phyloP scores from a whole-genome alignment of 2,888 invertebrate genomes.

The Acanthococcus lagerstroemiae region DNA sequence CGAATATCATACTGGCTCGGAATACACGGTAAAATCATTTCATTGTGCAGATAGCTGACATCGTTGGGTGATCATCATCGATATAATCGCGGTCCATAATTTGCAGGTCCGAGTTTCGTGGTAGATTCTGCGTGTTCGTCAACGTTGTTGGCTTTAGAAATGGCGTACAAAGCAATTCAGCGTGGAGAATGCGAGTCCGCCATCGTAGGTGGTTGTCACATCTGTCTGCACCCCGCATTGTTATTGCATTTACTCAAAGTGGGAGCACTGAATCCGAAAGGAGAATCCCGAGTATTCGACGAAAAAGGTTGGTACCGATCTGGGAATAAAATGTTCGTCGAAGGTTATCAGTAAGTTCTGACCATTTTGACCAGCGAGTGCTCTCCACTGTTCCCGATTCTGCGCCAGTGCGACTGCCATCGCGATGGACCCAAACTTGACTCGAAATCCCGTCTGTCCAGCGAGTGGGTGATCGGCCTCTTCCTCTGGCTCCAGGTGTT shows the following conservation, averaged over 20 bases:
- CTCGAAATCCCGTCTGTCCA: too few species aligned
- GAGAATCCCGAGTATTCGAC: constrained; percentile 21
- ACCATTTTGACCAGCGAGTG: too few species aligned
- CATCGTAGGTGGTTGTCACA: constrained; percentile 21
- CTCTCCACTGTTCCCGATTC: too few species aligned
- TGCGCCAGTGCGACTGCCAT: too few species aligned
- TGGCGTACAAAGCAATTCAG: constrained; percentile 11
- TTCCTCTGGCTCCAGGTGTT: too few species aligned
- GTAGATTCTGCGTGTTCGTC: constrained; percentile 22
- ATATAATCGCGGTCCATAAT: background rate
- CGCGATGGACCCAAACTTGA: too few species aligned
- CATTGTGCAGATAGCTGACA: background rate
- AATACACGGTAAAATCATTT: constrained; percentile 24
- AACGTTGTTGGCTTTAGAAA: constrained; percentile 8
- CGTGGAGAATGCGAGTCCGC: constrained; percentile 25
- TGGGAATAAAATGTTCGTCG: too few species aligned
- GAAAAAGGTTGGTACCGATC: constrained; percentile 20
- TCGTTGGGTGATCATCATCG: background rate
- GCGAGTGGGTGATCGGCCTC: too few species aligned
- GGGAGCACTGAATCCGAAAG: constrained; percentile 14
- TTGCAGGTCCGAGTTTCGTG: constrained; percentile 19
- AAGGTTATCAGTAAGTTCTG: too few species aligned
- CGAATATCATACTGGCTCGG: constrained; percentile 28
- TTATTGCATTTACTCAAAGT: constrained; percentile 21
- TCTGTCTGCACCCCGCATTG: constrained; percentile 13